Evolutionary conservation across 1,140 invertebrate genomes (phyloP), one percentile per base, ranked within the genome.

Genomic region (Apis cerana): DNA sequence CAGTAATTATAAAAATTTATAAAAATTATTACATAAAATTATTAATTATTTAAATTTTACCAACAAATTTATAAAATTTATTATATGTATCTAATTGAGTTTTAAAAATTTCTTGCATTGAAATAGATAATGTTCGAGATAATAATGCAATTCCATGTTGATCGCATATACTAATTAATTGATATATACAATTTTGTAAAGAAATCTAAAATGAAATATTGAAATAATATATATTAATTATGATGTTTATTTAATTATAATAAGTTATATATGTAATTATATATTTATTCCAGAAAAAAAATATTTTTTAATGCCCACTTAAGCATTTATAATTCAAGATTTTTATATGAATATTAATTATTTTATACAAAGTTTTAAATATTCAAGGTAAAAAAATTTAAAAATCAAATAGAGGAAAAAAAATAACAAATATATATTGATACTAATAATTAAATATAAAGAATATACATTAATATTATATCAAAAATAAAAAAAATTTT

Each of bases 51-150:
- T 91, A 95, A 71, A 94, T 92, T 87, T 94, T 94, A 50, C 94
- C 94, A 72, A 88, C 92, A 79, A 92, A 95, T 86, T 93, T 93
- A 75, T 94, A 91, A 84, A 93, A 94, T 84, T 93, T 94, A 43
- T 93, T 94, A 77, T 93, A 95, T 21, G 88, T 80, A 33, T 93
- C 84, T 80, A 93, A 91, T 21, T 93, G 90, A 11, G 85, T 88
- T 79, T 94, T 93, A 70, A 94, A 94, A 50, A 94, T 90, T 89
- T 93, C 93, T 70, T 93, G 90, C 76, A 92, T 91, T 1, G 92
- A 91, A 61, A 87, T 27, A 59, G 93, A 89, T 12, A 95, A 79
- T 74, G 91, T 90, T 56, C 92, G 88, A 43, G 90, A 92, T n/a
- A 95, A 82, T 77, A 93, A 92, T 54, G 93, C 86, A 48, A 94